Evolutionary conservation across 2,888 invertebrate species (phyloP).

Genomic region (Geophilus truncorum): DNA sequence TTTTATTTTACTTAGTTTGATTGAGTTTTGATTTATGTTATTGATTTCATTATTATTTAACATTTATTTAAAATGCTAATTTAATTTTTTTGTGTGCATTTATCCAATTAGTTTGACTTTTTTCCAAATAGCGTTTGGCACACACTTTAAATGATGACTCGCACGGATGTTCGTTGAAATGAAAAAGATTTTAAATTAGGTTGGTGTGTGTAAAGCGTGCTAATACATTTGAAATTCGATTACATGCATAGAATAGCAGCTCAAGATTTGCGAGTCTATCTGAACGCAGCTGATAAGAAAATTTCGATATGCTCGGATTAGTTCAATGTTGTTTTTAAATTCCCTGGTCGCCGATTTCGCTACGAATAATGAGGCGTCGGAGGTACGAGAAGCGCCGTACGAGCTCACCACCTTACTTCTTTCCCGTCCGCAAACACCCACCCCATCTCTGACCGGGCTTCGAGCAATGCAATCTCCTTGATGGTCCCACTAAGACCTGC

Average conservation of each 20-base stretch:
- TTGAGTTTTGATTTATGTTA: background rate
- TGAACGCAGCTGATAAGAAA: constrained; percentile 34
- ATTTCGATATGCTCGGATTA: constrained; percentile 36
- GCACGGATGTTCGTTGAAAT: background rate
- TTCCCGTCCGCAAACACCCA: constrained; percentile 16
- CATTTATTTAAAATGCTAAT: background rate
- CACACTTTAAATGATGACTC: background rate
- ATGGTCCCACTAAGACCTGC: constrained; percentile 34
- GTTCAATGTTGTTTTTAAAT: constrained; percentile 34
- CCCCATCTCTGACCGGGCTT: constrained; percentile 31
- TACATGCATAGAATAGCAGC: constrained; percentile 30
- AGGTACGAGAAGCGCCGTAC: background rate
- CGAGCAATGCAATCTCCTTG: constrained; percentile 33
- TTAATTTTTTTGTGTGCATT: background rate
- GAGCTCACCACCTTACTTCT: constrained; percentile 14
- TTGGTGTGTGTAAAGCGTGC: background rate
- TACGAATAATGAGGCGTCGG: constrained; percentile 34
- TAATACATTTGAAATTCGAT: constrained; percentile 34
- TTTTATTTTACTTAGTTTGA: background rate
- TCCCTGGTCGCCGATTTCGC: constrained; percentile 32
- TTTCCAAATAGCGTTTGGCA: background rate
- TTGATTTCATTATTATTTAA: background rate
- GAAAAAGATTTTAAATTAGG: constrained; percentile 23
- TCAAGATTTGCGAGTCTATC: constrained; percentile 35
- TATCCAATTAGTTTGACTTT: background rate